Conservation (phyloP, 2,888 invertebrate genomes). For the Argynnis bischoffii region DNA sequence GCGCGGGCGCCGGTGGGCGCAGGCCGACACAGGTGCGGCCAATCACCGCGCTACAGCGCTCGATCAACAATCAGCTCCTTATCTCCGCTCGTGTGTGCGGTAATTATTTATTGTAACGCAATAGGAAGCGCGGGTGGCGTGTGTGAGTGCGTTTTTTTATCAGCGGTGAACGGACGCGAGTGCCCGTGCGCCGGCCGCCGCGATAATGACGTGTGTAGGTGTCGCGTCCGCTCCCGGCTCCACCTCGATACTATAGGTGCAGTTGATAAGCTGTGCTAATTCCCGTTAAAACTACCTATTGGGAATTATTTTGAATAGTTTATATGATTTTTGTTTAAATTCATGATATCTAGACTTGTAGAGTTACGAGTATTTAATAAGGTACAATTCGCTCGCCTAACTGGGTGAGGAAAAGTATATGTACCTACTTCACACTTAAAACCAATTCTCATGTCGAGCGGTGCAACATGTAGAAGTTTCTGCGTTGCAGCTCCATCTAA, state of each 20-base stretch:
- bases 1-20: slow-evolving; percentile 40
- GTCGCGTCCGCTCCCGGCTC: slow-evolving; percentile 67
- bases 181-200: slow-evolving; percentile 50
- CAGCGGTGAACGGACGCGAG: slow-evolving; percentile 44
- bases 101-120: slow-evolving; percentile 65
- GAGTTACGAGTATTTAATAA: too few species aligned
- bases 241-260: slow-evolving; percentile 48
- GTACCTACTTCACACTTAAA: too few species aligned
- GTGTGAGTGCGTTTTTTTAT: slow-evolving; percentile 66
- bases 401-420: too few species aligned
- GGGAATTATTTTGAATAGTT: background rate
- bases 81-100: slow-evolving; percentile 53
- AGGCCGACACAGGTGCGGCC: slow-evolving; percentile 64
- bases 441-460: too few species aligned
- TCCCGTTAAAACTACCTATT: background rate
- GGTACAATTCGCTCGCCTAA: too few species aligned
- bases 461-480: too few species aligned
- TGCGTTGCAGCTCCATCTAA: too few species aligned
- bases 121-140: slow-evolving; percentile 55
- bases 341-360: too few species aligned
- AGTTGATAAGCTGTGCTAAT: slow-evolving; percentile 15
- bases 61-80: slow-evolving; percentile 53
- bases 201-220: slow-evolving; percentile 62
- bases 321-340: too few species aligned
- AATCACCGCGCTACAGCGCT: slow-evolving; percentile 57